Evolutionary conservation across 1,140 invertebrate species (phyloP), one percentile per base, ranked within the genome.

Genomic region (Aphaenogaster rudis): DNA sequence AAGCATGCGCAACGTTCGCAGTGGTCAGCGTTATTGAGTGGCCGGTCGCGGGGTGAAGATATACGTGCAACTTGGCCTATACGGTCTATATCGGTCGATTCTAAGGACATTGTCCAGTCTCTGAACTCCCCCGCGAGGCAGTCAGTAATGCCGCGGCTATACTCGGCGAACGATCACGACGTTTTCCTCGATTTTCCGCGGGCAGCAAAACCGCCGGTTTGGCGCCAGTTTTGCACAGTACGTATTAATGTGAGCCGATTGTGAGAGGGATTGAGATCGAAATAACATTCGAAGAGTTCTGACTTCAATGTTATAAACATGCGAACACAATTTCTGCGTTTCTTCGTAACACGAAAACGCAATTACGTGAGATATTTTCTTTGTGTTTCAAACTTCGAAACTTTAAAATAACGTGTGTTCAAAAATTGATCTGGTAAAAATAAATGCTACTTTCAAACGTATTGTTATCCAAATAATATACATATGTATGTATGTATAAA

Each of bases 1-100:
- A 93, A 89, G 92, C 94, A 94, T 95, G 94, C 94, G 94, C 94
- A 91, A 88, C 88, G 79, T 91, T 84, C 61, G 52, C 84, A 88
- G 61, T 92, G 94, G 94, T 94, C 94, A 95, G 91, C 94, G 92
- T 91, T 95, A 95, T 95, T 94, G 94, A 95, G 94, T 95, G 92
- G 92, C 88, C 93, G 91, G 90, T 74, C 85, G 81, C 39, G 64
- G 76, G 28, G 28, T 91, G 92, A 93, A 92, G 93, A 93, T 94
- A 92, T 92, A 93, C 80, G 87, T 81, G 48, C 82, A 90, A 61
- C 86, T 71, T 85, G 90, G 89, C 87, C 48, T 52, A 17, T 87
- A 86, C 89, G 71, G 89, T 91, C 90, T 92, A 93, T 94, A 92
- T 91, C 91, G 89, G 92, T 93, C 90, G 91, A 87, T 88, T 92